Conservation (phyloP, 2,888 invertebrate species). For the Oasisia sp. region DNA sequence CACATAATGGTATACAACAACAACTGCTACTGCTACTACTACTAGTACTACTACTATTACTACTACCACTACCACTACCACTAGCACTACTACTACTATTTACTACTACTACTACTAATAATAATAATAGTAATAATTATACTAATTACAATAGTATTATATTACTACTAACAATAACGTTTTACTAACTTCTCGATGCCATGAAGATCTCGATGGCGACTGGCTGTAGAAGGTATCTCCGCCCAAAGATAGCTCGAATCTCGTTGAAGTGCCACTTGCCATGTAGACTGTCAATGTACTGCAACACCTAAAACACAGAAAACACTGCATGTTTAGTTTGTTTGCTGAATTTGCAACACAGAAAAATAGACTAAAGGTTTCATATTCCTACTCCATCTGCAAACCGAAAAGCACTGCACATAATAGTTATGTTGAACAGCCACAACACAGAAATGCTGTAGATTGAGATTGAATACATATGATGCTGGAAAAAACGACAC, state of each 20-base stretch:
- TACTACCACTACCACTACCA: too few relatives aligned
- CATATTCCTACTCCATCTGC: not conserved
- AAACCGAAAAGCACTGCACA: not conserved
- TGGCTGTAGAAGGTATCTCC: slow-evolving; percentile 95
- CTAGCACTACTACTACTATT: too few relatives aligned
- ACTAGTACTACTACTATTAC: too few relatives aligned
- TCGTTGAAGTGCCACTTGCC: slow-evolving; percentile 99
- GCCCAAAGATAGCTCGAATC: slow-evolving; percentile 97
- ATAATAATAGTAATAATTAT: too few relatives aligned
- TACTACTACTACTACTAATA: too few relatives aligned
- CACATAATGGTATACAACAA: too few relatives aligned
- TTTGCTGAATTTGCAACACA: too few relatives aligned
- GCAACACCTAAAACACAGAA: slow-evolving; percentile 80
- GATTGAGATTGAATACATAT: not conserved
- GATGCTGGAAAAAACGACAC: not conserved
- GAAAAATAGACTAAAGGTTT: not conserved
- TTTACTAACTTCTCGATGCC: slow-evolving; percentile 92
- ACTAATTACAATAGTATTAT: too few relatives aligned
- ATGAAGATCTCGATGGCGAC: slow-evolving; percentile 96
- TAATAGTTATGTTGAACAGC: not conserved
- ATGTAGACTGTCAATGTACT: slow-evolving; percentile 97
- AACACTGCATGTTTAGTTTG: slow-evolving; percentile 14
- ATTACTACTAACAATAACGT: not conserved
- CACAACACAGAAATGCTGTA: not conserved
- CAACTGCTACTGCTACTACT: too few relatives aligned